phyloP scores from a whole-genome alignment of 2,113 vertebrate species.

The Recurvirostra avosetta region DNA sequence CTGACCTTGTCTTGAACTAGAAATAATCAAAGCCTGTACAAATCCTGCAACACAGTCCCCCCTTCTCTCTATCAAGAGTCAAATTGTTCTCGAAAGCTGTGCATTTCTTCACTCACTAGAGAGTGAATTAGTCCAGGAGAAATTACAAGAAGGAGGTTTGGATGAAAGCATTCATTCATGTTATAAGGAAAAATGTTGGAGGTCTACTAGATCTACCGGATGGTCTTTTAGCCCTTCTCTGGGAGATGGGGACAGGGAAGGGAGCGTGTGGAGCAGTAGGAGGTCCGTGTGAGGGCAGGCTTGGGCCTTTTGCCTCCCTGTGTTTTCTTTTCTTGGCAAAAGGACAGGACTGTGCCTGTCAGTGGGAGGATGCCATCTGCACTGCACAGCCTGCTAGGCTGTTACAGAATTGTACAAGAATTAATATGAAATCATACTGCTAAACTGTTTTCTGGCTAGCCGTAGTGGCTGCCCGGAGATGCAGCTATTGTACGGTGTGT shows the following conservation, averaged over 20 bases:
- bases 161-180: background rate
- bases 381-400: background rate
- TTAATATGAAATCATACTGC: background rate
- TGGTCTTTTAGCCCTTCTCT: background rate
- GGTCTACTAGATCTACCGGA: background rate
- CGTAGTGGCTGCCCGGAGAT: fast-evolving
- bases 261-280: fast-evolving
- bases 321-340: background rate
- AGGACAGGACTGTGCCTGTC: background rate
- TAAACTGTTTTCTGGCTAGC: background rate
- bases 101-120: background rate
- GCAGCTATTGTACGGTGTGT: fast-evolving
- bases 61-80: background rate
- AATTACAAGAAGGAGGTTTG: background rate
- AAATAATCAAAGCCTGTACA: background rate
- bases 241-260: background rate
- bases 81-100: background rate
- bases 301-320: background rate
- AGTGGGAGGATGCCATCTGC: slow-evolving; percentile 23
- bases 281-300: background rate
- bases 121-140: background rate
- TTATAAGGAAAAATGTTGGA: background rate
- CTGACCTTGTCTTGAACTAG: slow-evolving; percentile 40
- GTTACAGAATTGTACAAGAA: background rate
- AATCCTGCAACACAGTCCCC: background rate